These are phyloP conservation scores for Drosophila prolongata DNA, from an alignment of 2,888 invertebrate genomes.

Conservation along the genomic window DNA sequence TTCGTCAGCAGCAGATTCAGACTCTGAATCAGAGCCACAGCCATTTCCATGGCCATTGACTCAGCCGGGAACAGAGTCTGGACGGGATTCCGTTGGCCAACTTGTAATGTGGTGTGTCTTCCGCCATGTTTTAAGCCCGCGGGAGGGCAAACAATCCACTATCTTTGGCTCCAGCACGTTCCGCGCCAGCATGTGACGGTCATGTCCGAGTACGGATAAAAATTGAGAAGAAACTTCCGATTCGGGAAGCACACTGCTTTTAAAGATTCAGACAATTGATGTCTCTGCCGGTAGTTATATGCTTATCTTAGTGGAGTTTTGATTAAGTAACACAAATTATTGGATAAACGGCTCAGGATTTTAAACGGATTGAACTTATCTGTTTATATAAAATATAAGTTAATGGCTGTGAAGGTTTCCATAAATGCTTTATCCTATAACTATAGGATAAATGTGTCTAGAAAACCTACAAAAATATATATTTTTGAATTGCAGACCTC, in stretches of 20 bases:
- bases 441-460: too few relatives aligned
- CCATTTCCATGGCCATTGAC: slow-evolving; percentile 6
- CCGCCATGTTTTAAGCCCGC: slow-evolving; percentile 43
- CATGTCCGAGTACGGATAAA: slow-evolving; percentile 20
- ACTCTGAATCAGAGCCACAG: slow-evolving; percentile 25
- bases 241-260: background rate
- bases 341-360: too few relatives aligned
- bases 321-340: too few relatives aligned
- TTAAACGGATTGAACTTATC: too few relatives aligned
- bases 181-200: slow-evolving; percentile 20
- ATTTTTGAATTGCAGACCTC: background rate
- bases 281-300: too few relatives aligned
- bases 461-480: too few relatives aligned
- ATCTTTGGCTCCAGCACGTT: slow-evolving; percentile 38
- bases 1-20: slow-evolving; percentile 28
- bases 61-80: slow-evolving; percentile 23
- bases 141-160: slow-evolving; percentile 38
- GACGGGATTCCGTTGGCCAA: slow-evolving; percentile 27
- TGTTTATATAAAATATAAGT: too few relatives aligned
- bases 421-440: too few relatives aligned
- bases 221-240: background rate
- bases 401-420: too few relatives aligned
- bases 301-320: too few relatives aligned
- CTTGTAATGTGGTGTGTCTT: slow-evolving; percentile 58
- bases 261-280: background rate